Evolutionary conservation across 2,113 vertebrate species (phyloP), one percentile per base, ranked within the genome.

Genomic region (Dissostichus mawsoni): DNA sequence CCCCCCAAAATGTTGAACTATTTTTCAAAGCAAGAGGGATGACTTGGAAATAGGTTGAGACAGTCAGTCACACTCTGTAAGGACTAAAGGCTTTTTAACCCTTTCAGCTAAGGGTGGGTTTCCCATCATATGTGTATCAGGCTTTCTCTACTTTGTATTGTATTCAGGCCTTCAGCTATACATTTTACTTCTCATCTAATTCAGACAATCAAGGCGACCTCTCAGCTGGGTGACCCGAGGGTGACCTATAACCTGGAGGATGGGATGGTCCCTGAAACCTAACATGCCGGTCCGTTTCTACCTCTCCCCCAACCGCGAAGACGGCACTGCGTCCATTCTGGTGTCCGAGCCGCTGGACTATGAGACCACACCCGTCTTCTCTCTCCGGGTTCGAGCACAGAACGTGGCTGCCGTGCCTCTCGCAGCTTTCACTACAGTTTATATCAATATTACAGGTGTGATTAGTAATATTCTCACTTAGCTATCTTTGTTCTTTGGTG

Each of bases 271-370:
- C 96, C 96, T 0, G 96, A 97, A 90, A 96, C 95, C 84, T n/a
- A 98, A 97, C 92, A 96, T 96, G 96, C 96, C 96, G 0, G 92
- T 97, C 20, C 95, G 93, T 66, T 98, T 98, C 94, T 98, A 97
- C 90, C 93, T 98, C 69, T 96, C 96, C 8, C 95, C 96, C 48
- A 98, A 98, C 93, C 95, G 96, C 8, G 95, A 95, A 2, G 96
- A 97, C 23, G 94, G 96, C 13, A 96, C 96, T 2, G 96, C 96
- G 0, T 97, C 96, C 74, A 94, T 98, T 45, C 93, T 97, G 61
- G 93, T 97, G 59, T 96, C 97, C 0, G 96, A 98, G 85, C 95
- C 96, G 0, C 89, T 97, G 77, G 96, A 98, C 82, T 98, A 95
- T 25, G 97, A 98, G 90, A 94, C 93, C 18, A 97, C 96, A 0